These are phyloP conservation scores for Tortrix viridana DNA, from an alignment of 2,888 invertebrate genomes.

Conservation along the genomic window DNA sequence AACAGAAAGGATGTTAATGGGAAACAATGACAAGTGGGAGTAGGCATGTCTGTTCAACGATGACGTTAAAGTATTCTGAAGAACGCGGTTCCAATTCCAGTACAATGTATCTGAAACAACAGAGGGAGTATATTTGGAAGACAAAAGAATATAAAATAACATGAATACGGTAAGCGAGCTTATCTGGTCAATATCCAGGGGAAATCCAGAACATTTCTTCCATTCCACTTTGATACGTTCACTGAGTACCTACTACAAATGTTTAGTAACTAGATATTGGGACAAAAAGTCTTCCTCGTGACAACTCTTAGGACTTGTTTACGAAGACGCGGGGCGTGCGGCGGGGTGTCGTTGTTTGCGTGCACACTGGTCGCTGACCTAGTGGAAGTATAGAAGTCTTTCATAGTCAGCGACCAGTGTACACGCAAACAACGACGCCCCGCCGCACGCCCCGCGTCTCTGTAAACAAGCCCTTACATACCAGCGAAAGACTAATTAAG, in stretches of 20 bases:
- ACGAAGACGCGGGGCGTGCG: too few species aligned
- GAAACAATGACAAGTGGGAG: not conserved
- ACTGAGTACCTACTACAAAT: slow-evolving; percentile 11
- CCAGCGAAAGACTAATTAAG: too few species aligned
- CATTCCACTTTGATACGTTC: slow-evolving; percentile 8
- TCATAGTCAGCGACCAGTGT: too few species aligned
- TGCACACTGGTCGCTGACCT: too few species aligned
- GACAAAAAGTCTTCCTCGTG: too few species aligned
- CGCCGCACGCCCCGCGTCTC: too few species aligned
- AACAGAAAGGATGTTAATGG: not conserved
- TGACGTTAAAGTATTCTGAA: not conserved
- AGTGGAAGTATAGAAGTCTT: too few species aligned
- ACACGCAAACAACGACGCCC: too few species aligned
- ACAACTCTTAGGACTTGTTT: too few species aligned
- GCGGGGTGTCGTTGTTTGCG: too few species aligned
- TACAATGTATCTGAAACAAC: slow-evolving; percentile 57
- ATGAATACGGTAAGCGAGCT: slow-evolving; percentile 12
- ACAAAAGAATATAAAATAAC: slow-evolving; percentile 39
- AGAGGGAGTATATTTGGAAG: slow-evolving; percentile 59
- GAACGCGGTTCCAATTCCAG: slow-evolving; percentile 11
- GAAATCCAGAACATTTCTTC: slow-evolving; percentile 24
- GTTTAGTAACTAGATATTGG: not conserved
- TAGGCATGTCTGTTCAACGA: not conserved
- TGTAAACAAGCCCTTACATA: too few species aligned
- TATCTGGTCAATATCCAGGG: slow-evolving; percentile 23